These are phyloP conservation scores for Melieria omissa DNA, from an alignment of 2,888 invertebrate genomes.

Conservation along the genomic window DNA sequence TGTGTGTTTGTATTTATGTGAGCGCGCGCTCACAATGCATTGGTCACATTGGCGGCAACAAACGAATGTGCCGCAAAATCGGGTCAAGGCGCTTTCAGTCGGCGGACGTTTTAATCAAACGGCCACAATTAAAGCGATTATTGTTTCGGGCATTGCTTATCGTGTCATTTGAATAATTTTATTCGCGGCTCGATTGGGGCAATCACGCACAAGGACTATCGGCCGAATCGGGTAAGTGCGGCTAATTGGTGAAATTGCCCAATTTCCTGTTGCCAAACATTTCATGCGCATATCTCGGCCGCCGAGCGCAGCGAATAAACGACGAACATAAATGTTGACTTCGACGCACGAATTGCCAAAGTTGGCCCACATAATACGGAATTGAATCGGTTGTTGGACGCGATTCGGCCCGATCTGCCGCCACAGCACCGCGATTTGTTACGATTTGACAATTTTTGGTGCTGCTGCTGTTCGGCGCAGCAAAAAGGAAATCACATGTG, in stretches of 20 bases:
- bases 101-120: conserved; percentile 47
- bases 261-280: neutral
- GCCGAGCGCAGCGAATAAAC: neutral
- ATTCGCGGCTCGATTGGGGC: no score
- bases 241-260: no score
- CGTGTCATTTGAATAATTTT: no score
- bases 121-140: conserved; percentile 25
- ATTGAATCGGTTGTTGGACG: neutral
- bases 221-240: no score
- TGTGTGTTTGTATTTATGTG: conserved; percentile 6
- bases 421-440: conserved; percentile 3
- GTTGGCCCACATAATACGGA: neutral
- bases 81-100: conserved; percentile 45
- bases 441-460: neutral
- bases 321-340: neutral
- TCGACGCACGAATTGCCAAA: neutral
- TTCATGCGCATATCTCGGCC: neutral
- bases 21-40: conserved; percentile 11
- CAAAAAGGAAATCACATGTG: no score
- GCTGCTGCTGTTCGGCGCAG: neutral
- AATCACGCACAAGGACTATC: no score
- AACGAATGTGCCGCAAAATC: conserved; percentile 32
- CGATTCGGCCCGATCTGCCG: neutral
- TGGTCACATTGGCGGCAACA: neutral
- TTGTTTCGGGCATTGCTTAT: neutral